A percentile compares a stretch with the other conserved stretches of the same genome.
These are phyloP conservation scores for Lutjanus erythropterus DNA, from an alignment of 2,113 vertebrate species.

Conservation along the genomic window DNA sequence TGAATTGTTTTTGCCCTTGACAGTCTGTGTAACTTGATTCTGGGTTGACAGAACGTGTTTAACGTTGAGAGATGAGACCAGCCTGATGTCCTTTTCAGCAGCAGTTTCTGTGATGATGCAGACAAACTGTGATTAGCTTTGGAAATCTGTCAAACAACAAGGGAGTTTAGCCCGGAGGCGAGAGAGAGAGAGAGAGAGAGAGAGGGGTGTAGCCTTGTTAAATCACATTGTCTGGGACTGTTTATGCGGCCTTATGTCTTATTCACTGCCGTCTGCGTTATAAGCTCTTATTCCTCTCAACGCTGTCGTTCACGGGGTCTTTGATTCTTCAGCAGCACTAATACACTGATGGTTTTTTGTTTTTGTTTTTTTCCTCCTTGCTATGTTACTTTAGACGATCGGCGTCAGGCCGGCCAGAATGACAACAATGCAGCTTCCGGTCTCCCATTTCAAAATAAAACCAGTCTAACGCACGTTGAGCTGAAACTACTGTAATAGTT, in stretches of 20 bases:
- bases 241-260: slow-evolving; percentile 55
- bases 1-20: slow-evolving; percentile 51
- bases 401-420: slow-evolving; percentile 6
- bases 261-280: background rate
- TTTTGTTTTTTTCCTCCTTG: slow-evolving; percentile 22
- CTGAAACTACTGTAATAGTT: background rate
- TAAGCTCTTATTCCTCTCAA: background rate
- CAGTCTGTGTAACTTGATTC: slow-evolving; percentile 65
- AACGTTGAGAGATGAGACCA: background rate
- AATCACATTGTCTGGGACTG: slow-evolving; percentile 70
- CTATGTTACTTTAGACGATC: slow-evolving; percentile 60
- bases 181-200: too few species aligned
- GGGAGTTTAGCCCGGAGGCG: slow-evolving; percentile 64
- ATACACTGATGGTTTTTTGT: background rate
- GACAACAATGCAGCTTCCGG: slow-evolving; percentile 52
- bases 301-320: accelerated
- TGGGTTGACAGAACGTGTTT: slow-evolving; percentile 15
- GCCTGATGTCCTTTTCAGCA: background rate
- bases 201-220: slow-evolving; percentile 77
- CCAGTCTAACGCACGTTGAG: too few species aligned
- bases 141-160: slow-evolving; percentile 66
- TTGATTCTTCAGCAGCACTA: background rate
- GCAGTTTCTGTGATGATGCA: slow-evolving; percentile 12
- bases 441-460: slow-evolving; percentile 52
- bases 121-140: slow-evolving; percentile 52